Evolutionary conservation across 2,888 invertebrate species (phyloP).

Genomic region (Athalia circularis): DNA sequence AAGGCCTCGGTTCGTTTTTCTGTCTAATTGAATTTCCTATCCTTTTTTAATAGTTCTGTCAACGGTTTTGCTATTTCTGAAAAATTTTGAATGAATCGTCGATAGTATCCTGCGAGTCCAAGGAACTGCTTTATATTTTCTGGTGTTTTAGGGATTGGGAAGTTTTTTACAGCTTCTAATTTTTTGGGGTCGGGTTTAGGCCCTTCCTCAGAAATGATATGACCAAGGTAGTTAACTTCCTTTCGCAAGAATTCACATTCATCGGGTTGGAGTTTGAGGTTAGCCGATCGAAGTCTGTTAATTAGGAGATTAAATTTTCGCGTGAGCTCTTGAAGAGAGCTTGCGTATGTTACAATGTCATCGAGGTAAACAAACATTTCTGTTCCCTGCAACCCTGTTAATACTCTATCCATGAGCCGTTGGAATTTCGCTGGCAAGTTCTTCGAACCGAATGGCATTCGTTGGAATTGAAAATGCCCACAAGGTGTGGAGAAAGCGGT

Average conservation of each 20-base stretch:
- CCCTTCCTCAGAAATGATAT: slow-evolving; percentile 55
- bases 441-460: slow-evolving; percentile 64
- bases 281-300: slow-evolving; percentile 1
- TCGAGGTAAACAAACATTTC: no score
- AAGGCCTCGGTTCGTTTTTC: slow-evolving; percentile 47
- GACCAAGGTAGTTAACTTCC: slow-evolving; percentile 57
- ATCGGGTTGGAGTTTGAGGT: slow-evolving; percentile 37
- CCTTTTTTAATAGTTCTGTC: no score
- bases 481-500: slow-evolving; percentile 60
- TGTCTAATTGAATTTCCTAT: slow-evolving; percentile 39
- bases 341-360: no score
- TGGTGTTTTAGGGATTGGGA: slow-evolving; percentile 44
- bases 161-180: slow-evolving; percentile 48
- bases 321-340: no score
- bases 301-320: no score
- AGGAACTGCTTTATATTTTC: slow-evolving; percentile 55
- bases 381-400: slow-evolving; percentile 49
- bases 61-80: no score
- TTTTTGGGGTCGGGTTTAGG: slow-evolving; percentile 57
- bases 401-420: slow-evolving; percentile 61
- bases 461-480: slow-evolving; percentile 62
- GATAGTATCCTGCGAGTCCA: slow-evolving; percentile 57
- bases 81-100: slow-evolving; percentile 56
- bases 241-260: slow-evolving; percentile 52
- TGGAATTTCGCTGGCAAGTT: slow-evolving; percentile 66